Base-by-base conservation (phyloP, 2,797 vertebrate species). In the Heterohyrax brucei region DNA sequence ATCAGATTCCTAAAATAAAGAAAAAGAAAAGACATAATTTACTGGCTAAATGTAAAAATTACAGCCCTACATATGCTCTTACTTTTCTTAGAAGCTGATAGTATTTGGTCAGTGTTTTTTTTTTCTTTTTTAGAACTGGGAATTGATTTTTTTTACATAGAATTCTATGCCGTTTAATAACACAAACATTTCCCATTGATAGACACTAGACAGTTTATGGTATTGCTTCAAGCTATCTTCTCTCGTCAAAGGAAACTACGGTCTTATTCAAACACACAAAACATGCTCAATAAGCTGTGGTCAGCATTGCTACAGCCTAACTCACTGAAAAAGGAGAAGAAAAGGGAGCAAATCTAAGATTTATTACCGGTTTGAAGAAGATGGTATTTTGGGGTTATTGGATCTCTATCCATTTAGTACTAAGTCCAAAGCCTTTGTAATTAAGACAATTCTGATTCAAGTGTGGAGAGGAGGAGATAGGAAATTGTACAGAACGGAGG, bases 191-290 rank as follows among this genome's bases (percentile, higher is more conserved):
- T 94, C 53, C 68, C 53, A 44, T 4, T 73, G 12, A 56, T 77
- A 6, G 73, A 87, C 2, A 7, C 50, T 28, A 75, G 30, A 18
- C 8, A 77, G 44, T 90, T 73, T 53, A 56, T 44, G 33, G 50
- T 66, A 76, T 77, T 7, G 30, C 70, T 94, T 93, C 48, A 93
- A 72, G 81, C 22, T 80, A 68, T 85, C 91, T 73, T 78, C 21
- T 93, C 56, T 95, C 7, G 0, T 33, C 21, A 61, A 95, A 94
- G 64, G 48, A 93, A 94, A 86, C 50, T 66, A 5, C 21, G 56
- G 33, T 93, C 73, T 95, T 86, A 64, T 53, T 44, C 50, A 93
- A 80, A 88, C 10, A 93, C 18, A 70, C 46, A 92, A 93, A 83
- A 66, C 3, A 44, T 78, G 62, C 18, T 78, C 53, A 64, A 28